Evolutionary conservation across 2,888 invertebrate species (phyloP).

Genomic region (Neria commutata): DNA sequence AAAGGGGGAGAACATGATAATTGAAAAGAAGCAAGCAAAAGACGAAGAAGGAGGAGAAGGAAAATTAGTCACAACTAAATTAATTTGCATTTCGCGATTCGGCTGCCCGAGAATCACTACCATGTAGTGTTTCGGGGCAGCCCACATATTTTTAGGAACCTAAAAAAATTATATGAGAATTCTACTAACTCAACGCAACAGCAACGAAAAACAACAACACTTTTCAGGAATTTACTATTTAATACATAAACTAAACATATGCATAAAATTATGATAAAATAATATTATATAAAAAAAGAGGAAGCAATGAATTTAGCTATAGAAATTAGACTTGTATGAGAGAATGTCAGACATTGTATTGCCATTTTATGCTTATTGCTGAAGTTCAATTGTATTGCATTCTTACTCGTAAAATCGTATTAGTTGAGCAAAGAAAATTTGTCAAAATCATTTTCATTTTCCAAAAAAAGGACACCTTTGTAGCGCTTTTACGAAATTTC

Average conservation of each 20-base stretch:
- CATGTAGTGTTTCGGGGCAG: constrained; percentile 51
- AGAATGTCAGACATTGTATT: constrained; percentile 13
- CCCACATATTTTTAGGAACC: too few species aligned
- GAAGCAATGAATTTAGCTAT: not conserved
- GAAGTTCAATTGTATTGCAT: too few species aligned
- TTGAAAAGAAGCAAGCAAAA: too few species aligned
- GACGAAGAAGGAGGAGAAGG: not conserved
- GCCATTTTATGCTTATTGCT: constrained; percentile 17
- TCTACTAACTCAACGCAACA: too few species aligned
- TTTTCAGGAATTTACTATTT: not conserved
- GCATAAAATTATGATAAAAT: not conserved
- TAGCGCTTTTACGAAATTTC: not conserved
- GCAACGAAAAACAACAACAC: too few species aligned
- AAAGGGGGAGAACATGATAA: too few species aligned
- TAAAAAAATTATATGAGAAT: too few species aligned
- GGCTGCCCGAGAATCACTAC: constrained; percentile 53
- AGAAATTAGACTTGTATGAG: not conserved
- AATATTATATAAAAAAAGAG: not conserved
- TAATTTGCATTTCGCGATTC: not conserved
- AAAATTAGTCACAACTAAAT: not conserved
- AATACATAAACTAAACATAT: not conserved
- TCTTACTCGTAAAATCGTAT: too few species aligned
- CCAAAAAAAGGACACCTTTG: too few species aligned
- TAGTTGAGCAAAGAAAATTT: not conserved
- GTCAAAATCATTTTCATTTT: not conserved